Evolutionary conservation across 2,888 invertebrate genomes (phyloP), one percentile per base, ranked within the genome.

Genomic region (Aleiodes alternator): DNA sequence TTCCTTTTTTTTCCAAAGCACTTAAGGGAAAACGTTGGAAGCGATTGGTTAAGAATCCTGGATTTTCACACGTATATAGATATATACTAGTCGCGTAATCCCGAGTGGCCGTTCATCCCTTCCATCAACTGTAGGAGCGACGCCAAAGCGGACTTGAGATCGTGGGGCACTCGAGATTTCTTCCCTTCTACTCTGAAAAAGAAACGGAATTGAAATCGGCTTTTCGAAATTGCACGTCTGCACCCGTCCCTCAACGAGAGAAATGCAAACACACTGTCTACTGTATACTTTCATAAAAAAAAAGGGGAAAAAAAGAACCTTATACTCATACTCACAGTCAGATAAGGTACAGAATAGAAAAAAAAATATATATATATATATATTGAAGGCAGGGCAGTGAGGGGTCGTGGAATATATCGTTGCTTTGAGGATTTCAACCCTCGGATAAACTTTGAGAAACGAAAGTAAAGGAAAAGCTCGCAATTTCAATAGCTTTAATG

Each of bases 151-250:
- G 61, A 31, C 64, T 70, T 56, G 70, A 64, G 51, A 48, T 53
- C 55, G 76, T 76, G 75, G 78, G 77, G 80, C 82, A 83, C 84
- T 84, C 82, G 80, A 84, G 85, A 84, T 84, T 84, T 83, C 82
- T 82, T 82, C 78, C 57, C 73, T 23, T 59, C 72, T 72, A 38
- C 78, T 76, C 82, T 82, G 84, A 86, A 86, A 34, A 83, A 84
- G 82, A 84, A 84, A 81, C 84, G 84, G 82, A 87, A 88, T 87
- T 87, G 87, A 86, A 88, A 88, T 87, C 88, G 87, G 87, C 87
- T 88, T 87, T 88, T 83, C 83, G 86, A 87, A 88, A 88, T 88
- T 87, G 86, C 87, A 82, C 84, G 80, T 80, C 82, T 76, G 80
- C 64, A 64, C 43, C 78, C 80, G 79, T 81, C 80, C 77, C 83